Conservation (phyloP, 2,888 invertebrate genomes). For the Ichneumoninae sp. region DNA sequence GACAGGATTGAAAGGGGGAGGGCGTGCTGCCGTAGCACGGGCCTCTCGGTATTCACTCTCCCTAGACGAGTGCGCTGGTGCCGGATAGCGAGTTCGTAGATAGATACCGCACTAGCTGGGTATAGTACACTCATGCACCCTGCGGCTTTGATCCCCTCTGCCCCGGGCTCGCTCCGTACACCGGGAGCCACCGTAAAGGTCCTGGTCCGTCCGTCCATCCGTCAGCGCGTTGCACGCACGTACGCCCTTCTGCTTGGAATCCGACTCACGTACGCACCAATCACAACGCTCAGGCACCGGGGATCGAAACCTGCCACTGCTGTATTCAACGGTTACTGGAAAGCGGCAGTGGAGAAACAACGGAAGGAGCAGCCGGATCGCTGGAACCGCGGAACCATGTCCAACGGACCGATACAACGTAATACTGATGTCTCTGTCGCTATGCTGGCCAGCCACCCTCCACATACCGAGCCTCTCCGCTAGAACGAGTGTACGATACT, state of each 20-base stretch:
- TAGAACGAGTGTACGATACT: constrained; percentile 26
- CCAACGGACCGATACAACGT: constrained; percentile 68
- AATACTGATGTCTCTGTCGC: constrained; percentile 53
- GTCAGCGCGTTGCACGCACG: constrained; percentile 71
- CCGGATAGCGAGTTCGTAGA: constrained; percentile 37
- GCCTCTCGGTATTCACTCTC: constrained; percentile 66
- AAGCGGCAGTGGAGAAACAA: constrained; percentile 45
- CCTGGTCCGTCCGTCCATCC: constrained; percentile 50
- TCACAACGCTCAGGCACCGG: constrained; percentile 71
- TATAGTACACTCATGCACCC: constrained; percentile 45
- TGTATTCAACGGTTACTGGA: constrained; percentile 41
- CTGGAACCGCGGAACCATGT: constrained; percentile 69
- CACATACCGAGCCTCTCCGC: constrained; percentile 31
- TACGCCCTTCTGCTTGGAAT: constrained; percentile 69
- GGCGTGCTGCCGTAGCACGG: constrained; percentile 46
- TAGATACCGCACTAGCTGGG: constrained; percentile 34
- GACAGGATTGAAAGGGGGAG: constrained; percentile 41
- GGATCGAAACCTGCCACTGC: constrained; percentile 70
- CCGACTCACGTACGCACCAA: constrained; percentile 75
- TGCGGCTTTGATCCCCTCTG: constrained; percentile 61
- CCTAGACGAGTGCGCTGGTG: constrained; percentile 61
- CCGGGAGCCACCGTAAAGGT: constrained; percentile 52
- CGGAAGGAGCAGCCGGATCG: constrained; percentile 42
- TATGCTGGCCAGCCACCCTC: constrained; percentile 39
- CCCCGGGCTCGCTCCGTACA: constrained; percentile 36